Percentiles rank a stretch among this genome's conserved stretches.
These are phyloP conservation scores for Gobio occitaniae DNA, from an alignment of 2,797 vertebrate species.

Conservation along the genomic window DNA sequence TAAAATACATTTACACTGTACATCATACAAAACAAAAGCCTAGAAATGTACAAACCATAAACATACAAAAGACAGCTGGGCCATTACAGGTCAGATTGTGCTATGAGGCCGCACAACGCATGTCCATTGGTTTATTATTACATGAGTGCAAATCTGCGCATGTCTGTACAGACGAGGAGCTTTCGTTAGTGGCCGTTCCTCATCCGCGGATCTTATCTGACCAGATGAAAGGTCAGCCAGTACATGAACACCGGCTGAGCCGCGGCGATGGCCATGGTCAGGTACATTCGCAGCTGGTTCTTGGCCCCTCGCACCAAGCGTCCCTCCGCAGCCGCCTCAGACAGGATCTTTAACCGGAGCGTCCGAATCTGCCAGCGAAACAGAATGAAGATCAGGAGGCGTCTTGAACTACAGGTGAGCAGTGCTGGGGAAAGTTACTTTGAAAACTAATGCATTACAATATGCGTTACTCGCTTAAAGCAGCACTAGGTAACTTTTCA, in stretches of 20 bases:
- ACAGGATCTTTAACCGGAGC: conserved; percentile 88
- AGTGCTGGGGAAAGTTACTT: no score
- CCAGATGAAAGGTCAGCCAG: conserved; percentile 92
- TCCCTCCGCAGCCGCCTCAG: conserved; percentile 87
- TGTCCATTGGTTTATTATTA: conserved; percentile 54
- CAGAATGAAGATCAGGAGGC: background rate
- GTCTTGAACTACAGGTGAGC: no score
- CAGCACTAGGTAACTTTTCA: no score
- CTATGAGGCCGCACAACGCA: conserved; percentile 57
- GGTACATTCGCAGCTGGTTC: conserved; percentile 94
- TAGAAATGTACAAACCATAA: conserved; percentile 60
- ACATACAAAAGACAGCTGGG: conserved; percentile 61
- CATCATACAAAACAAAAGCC: conserved; percentile 68
- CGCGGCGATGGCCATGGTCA: conserved; percentile 91
- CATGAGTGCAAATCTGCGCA: conserved; percentile 44
- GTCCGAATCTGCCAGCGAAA: conserved; percentile 83
- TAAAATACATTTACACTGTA: conserved; percentile 68
- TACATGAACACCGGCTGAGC: conserved; percentile 93
- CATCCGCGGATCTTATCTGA: conserved; percentile 77
- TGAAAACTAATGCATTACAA: no score
- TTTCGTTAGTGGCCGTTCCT: background rate
- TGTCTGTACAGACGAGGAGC: background rate
- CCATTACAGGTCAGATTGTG: conserved; percentile 60
- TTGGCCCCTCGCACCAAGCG: conserved; percentile 83
- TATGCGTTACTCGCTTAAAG: no score